These are phyloP conservation scores for Argyrosomus regius DNA, from an alignment of 2,797 vertebrate species.

Conservation along the genomic window DNA sequence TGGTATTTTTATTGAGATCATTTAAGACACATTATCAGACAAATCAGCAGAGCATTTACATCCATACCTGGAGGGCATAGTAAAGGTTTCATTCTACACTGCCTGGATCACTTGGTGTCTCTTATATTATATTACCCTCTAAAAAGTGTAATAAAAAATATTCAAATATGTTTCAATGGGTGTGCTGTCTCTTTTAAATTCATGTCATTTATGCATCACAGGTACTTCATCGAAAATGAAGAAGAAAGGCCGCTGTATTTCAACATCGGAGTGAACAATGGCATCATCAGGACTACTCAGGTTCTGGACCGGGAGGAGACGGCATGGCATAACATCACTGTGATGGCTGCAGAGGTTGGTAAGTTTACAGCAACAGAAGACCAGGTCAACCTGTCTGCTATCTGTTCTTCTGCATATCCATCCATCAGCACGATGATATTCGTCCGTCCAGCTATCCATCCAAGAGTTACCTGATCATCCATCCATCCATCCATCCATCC, in stretches of 20 bases:
- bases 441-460: background rate
- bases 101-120: background rate
- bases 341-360: conserved; percentile 93
- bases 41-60: too few relatives aligned
- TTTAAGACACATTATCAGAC: too few relatives aligned
- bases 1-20: too few relatives aligned
- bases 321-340: conserved; percentile 93
- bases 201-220: conserved; percentile 58
- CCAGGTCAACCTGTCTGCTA: background rate
- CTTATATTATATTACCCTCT: background rate
- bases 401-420: background rate
- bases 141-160: background rate
- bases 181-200: background rate
- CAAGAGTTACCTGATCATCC: background rate
- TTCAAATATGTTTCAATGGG: conserved; percentile 6
- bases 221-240: conserved; percentile 90
- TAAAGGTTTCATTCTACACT: too few relatives aligned
- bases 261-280: conserved; percentile 89
- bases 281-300: conserved; percentile 89
- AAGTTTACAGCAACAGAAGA: conserved; percentile 65
- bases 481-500: background rate
- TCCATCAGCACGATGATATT: background rate
- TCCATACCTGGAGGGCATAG: too few relatives aligned
- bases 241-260: conserved; percentile 87
- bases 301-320: conserved; percentile 91